Conservation (phyloP, 2,113 vertebrate genomes). For the Thalassoma bifasciatum region DNA sequence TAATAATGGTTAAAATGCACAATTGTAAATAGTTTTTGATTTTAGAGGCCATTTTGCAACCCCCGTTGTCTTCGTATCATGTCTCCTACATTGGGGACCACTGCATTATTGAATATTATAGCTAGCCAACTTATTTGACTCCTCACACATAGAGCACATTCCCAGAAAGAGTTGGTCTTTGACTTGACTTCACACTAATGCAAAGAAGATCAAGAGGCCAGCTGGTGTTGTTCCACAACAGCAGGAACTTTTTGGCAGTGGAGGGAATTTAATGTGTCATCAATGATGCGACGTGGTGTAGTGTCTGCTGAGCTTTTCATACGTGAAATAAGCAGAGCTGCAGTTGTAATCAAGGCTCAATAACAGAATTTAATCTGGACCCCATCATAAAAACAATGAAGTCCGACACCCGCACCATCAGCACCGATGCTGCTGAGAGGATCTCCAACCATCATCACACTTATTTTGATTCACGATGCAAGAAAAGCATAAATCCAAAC, state of each 20-base stretch:
- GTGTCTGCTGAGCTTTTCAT: slow-evolving; percentile 50
- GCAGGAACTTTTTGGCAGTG: slow-evolving; percentile 15
- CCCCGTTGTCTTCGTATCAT: too few species aligned
- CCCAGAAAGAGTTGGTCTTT: not conserved
- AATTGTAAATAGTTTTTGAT: too few species aligned
- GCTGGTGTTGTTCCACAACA: slow-evolving; percentile 29
- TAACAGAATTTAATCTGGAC: slow-evolving; percentile 56
- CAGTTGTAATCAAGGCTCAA: slow-evolving; percentile 59
- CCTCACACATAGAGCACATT: not conserved
- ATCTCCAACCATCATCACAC: slow-evolving; percentile 24
- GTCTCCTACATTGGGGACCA: too few species aligned
- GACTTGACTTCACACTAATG: slow-evolving; percentile 3
- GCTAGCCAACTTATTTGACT: too few species aligned
- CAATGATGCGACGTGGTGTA: slow-evolving; percentile 29
- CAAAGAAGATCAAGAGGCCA: slow-evolving; percentile 34
- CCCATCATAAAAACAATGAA: slow-evolving; percentile 42
- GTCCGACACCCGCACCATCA: slow-evolving; percentile 41
- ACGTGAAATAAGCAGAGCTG: slow-evolving; percentile 61
- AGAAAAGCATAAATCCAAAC: slow-evolving; percentile 20
- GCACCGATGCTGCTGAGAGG: slow-evolving; percentile 32
- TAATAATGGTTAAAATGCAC: too few species aligned
- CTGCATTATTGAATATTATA: too few species aligned
- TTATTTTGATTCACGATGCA: slow-evolving; percentile 44
- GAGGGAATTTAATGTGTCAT: slow-evolving; percentile 9
- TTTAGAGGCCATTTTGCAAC: too few species aligned